These are phyloP conservation scores for Acanthiza pusilla DNA, from an alignment of 2,797 vertebrate species.

Conservation along the genomic window DNA sequence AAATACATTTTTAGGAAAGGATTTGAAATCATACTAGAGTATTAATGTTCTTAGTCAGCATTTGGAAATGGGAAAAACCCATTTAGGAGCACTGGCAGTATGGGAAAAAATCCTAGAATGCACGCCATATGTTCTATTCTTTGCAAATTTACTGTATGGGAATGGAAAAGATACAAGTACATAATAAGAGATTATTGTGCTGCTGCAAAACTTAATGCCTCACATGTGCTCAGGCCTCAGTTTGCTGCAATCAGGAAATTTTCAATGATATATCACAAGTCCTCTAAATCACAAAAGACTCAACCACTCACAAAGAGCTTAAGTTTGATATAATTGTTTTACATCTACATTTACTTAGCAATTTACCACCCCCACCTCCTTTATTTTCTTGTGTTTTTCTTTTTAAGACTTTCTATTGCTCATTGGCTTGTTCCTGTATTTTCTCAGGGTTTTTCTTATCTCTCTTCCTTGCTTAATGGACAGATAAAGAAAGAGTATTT, in stretches of 20 bases:
- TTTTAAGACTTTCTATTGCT: not conserved
- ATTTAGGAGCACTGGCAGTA: not conserved
- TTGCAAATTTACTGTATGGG: constrained; percentile 14
- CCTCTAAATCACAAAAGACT: constrained; percentile 1
- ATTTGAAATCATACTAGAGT: constrained; percentile 22
- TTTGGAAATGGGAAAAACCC: not conserved
- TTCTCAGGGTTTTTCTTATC: not conserved
- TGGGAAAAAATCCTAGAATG: not conserved
- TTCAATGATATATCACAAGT: constrained; percentile 53
- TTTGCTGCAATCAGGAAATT: constrained; percentile 39
- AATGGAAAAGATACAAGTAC: constrained; percentile 14
- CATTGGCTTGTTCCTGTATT: not conserved
- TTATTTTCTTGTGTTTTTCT: not conserved
- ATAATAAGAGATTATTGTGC: constrained; percentile 49
- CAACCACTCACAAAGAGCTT: not conserved
- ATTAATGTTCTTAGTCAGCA: constrained; percentile 20
- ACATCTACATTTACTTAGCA: not conserved
- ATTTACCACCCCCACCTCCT: accelerated
- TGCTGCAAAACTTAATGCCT: constrained; percentile 34
- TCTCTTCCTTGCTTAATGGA: not conserved
- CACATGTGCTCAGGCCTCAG: not conserved
- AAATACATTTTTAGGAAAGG: constrained; percentile 11
- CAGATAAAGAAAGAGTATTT: not conserved
- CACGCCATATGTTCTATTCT: constrained; percentile 47
- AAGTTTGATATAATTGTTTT: not conserved